Base-by-base conservation (phyloP, 1,140 invertebrate genomes). In the Drosophila pectinifera region DNA sequence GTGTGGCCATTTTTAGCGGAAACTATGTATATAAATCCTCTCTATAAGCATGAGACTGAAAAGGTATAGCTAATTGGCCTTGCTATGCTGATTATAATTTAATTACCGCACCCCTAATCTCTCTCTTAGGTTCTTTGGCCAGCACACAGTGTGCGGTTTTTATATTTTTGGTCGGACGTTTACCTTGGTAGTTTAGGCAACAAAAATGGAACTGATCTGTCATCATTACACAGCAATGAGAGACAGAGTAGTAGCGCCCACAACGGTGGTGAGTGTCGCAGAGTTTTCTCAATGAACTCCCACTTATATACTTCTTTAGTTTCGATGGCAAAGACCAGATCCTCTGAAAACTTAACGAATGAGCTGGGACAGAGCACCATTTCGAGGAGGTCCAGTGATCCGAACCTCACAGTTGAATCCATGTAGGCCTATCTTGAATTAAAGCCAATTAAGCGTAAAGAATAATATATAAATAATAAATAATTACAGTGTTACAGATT, bases 1-100 rank as follows among this genome's bases (percentile, higher is more conserved):
- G 96, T 98, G 28, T 99, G 98, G 98, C 95, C 95, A 63, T 96
- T 98, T 92, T 94, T 99, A 45, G 95, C 93, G 91, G 95, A 94
- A 74, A 95, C 94, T 42, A 94, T 95, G 59, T 98, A 98, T 93
- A 93, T 94, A 74, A 99, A 99, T 95, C 96, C 97, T 92, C 93
- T 98, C 13, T 98, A 98, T 93, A 93, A 95, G 42, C 93, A 93
- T 65, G 92, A 92, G 63, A 91, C 84, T 61, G 93, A 94, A 59
- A 93, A 93, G 92, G 93, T 94, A 42, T 34, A 28, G 1, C 6
- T 5, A 0, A 1, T 0, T 18, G 3, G 24, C 8, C 7, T 3
- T n/a, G 6, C 5, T 18, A 3, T 11, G 7, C 39, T 41, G 2
- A 24, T 36, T 39, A 7, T 28, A 14, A 14, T 28, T 45, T 39